These are phyloP conservation scores for Ips typographus DNA, from an alignment of 1,140 invertebrate species.

Conservation along the genomic window DNA sequence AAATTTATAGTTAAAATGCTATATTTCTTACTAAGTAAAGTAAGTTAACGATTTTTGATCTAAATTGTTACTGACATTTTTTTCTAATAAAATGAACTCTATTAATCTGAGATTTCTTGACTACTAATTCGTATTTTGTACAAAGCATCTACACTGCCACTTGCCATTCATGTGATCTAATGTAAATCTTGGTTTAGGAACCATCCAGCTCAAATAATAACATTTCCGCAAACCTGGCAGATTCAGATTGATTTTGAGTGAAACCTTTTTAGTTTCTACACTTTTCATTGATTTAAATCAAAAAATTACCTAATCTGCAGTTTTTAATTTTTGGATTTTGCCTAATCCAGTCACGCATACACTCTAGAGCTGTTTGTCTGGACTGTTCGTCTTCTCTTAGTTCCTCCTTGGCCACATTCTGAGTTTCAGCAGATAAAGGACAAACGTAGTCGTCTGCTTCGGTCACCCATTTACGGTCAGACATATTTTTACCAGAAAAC, in stretches of 20 bases:
- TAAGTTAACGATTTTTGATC: too few species aligned
- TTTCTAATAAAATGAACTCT: too few species aligned
- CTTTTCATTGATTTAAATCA: background rate
- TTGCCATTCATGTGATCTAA: too few species aligned
- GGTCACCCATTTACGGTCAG: constrained; percentile 51
- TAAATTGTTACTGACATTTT: too few species aligned
- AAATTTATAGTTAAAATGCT: too few species aligned
- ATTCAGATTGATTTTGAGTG: background rate
- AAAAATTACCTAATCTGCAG: constrained; percentile 64
- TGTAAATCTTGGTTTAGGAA: too few species aligned
- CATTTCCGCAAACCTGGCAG: background rate
- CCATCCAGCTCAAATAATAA: too few species aligned
- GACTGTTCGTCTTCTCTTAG: constrained; percentile 68
- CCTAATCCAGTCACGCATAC: constrained; percentile 70
- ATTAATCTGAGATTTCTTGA: too few species aligned
- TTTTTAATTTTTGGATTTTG: constrained; percentile 70
- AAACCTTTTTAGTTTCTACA: too few species aligned
- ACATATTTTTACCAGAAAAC: background rate
- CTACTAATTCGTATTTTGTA: too few species aligned
- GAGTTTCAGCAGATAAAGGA: constrained; percentile 60
- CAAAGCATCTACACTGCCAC: too few species aligned
- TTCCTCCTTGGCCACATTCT: constrained; percentile 66
- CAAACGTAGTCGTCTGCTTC: constrained; percentile 64
- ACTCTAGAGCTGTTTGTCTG: constrained; percentile 65
- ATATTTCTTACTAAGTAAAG: too few species aligned